phyloP scores from a whole-genome alignment of 2,888 invertebrate species.

The Drosophila aldrichi region DNA sequence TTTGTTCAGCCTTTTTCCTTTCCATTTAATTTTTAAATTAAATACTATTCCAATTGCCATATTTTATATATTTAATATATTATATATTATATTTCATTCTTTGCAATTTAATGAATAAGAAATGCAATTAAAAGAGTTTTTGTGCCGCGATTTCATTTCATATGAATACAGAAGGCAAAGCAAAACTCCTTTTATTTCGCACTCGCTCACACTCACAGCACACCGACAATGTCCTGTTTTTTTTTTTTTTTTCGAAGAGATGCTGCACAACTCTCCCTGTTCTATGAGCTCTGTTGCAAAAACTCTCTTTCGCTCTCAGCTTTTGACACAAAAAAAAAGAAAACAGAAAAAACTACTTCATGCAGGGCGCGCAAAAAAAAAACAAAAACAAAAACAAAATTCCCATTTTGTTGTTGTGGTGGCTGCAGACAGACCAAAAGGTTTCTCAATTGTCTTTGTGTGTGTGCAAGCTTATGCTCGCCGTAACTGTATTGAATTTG shows the following conservation, averaged over 20 bases:
- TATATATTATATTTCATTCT: background rate
- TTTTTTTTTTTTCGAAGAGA: conserved; percentile 32
- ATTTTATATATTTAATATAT: background rate
- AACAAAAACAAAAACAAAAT: conserved; percentile 3
- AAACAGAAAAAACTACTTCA: conserved; percentile 46
- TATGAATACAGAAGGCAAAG: conserved; percentile 24
- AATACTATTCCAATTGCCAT: background rate
- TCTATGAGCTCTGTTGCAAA: conserved; percentile 32
- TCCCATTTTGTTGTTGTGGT: conserved; percentile 37
- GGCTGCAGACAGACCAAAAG: conserved; percentile 40
- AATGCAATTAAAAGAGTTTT: conserved; percentile 11
- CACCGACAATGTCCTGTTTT: conserved; percentile 4
- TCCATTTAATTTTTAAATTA: background rate
- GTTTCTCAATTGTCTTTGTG: conserved; percentile 14
- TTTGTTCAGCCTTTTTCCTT: no score
- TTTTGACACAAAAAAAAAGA: conserved; percentile 25
- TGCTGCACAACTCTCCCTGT: conserved; percentile 66
- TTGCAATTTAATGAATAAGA: conserved; percentile 10
- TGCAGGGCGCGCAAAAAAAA: conserved; percentile 35
- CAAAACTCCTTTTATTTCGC: conserved; percentile 21
- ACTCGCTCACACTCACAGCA: conserved; percentile 27
- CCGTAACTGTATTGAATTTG: conserved; percentile 18
- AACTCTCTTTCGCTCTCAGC: conserved; percentile 38
- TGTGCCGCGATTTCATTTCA: conserved; percentile 33
- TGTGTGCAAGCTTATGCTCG: conserved; percentile 11